Conservation (phyloP, 2,797 vertebrate genomes). For the Tragelaphus eurycerus region DNA sequence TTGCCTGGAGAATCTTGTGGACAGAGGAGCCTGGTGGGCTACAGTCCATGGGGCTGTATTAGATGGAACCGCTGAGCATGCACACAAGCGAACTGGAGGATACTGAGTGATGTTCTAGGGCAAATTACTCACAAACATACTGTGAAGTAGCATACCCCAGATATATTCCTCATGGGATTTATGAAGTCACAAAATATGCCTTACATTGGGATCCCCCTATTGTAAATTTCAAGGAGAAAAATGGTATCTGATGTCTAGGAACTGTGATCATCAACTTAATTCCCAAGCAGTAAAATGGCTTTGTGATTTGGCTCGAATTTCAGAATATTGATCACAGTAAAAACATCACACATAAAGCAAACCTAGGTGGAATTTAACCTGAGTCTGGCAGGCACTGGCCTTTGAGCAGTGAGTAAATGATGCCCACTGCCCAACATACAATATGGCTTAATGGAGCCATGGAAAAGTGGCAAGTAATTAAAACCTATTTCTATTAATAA, state of each 20-base stretch:
- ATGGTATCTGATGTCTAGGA: background rate
- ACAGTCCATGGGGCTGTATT: background rate
- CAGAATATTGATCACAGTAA: background rate
- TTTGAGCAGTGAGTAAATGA: background rate
- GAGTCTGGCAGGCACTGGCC: background rate
- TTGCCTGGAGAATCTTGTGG: background rate
- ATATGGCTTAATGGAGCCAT: background rate
- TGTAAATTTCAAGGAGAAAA: background rate
- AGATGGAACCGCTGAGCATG: background rate
- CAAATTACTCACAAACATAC: background rate
- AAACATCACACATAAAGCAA: background rate
- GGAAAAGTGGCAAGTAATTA: slow-evolving; percentile 1
- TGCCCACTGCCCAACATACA: background rate
- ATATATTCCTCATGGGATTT: background rate
- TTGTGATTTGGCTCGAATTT: background rate
- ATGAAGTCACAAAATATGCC: background rate
- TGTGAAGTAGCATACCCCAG: background rate
- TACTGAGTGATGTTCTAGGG: background rate
- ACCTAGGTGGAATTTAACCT: background rate
- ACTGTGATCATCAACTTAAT: background rate
- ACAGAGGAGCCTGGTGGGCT: background rate
- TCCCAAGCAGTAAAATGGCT: background rate
- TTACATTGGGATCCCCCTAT: background rate
- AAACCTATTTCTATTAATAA: background rate
- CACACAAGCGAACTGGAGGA: background rate